These are phyloP conservation scores for Sebastes iracundus DNA, from an alignment of 2,797 vertebrate species.

Conservation along the genomic window DNA sequence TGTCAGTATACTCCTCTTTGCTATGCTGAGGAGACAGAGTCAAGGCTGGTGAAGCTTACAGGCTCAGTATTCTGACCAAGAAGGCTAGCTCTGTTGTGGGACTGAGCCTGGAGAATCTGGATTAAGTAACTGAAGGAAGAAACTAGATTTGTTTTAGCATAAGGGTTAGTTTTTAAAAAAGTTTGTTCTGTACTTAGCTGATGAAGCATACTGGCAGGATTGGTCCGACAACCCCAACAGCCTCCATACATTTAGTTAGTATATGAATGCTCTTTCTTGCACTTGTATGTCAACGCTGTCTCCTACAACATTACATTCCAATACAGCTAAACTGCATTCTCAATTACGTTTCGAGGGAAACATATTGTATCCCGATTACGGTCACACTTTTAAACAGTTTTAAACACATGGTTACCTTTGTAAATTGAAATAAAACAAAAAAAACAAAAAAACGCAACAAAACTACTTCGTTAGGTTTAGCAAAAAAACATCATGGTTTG, in stretches of 20 bases:
- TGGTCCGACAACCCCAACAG: background rate
- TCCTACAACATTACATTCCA: accelerated
- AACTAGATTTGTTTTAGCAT: background rate
- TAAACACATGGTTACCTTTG: too few species aligned
- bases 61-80: background rate
- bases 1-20: background rate
- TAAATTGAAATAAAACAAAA: too few species aligned
- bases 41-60: background rate
- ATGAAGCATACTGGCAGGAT: background rate
- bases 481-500: too few species aligned
- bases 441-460: too few species aligned
- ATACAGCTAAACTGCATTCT: too few species aligned
- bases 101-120: background rate
- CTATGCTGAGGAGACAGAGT: background rate
- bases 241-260: background rate
- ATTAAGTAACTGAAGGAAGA: background rate
- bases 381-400: too few species aligned
- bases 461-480: too few species aligned
- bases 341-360: accelerated
- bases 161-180: too few species aligned
- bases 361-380: too few species aligned
- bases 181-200: background rate
- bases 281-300: background rate
- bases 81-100: background rate
- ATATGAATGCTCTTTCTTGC: background rate